These are phyloP conservation scores for Lucilia cuprina DNA, from an alignment of 1,140 invertebrate genomes.

Conservation along the genomic window DNA sequence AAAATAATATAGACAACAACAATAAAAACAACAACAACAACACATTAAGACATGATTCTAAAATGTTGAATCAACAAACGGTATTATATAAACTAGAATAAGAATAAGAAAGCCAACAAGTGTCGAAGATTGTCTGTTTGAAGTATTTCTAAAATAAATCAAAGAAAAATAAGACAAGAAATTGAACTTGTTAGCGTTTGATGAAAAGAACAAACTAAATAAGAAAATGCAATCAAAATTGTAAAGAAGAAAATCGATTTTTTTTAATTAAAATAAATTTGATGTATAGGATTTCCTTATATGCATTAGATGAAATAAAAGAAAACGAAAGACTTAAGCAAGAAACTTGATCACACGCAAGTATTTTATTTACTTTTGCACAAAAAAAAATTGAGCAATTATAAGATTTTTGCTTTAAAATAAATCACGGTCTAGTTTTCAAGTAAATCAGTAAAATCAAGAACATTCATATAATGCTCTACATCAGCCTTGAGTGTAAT, in stretches of 20 bases:
- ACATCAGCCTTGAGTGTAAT: too few relatives aligned
- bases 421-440: too few relatives aligned
- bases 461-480: too few relatives aligned
- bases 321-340: neutral
- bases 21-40: neutral
- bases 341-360: too few relatives aligned
- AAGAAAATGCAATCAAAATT: neutral
- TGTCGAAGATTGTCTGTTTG: neutral
- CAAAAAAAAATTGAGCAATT: too few relatives aligned
- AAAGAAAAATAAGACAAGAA: neutral
- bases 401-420: too few relatives aligned
- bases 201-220: too few relatives aligned
- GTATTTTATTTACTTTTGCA: too few relatives aligned
- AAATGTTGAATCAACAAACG: neutral
- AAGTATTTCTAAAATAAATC: neutral
- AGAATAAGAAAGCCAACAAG: neutral
- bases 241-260: neutral
- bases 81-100: constrained; percentile 16
- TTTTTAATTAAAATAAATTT: too few relatives aligned
- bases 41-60: neutral
- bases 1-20: neutral
- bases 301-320: too few relatives aligned
- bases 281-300: too few relatives aligned
- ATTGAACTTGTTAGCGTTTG: neutral
- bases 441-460: too few relatives aligned